A percentile compares a stretch with the other conserved stretches of the same genome.
These are phyloP conservation scores for Lethrus apterus DNA, from an alignment of 1,140 invertebrate species.

Conservation along the genomic window DNA sequence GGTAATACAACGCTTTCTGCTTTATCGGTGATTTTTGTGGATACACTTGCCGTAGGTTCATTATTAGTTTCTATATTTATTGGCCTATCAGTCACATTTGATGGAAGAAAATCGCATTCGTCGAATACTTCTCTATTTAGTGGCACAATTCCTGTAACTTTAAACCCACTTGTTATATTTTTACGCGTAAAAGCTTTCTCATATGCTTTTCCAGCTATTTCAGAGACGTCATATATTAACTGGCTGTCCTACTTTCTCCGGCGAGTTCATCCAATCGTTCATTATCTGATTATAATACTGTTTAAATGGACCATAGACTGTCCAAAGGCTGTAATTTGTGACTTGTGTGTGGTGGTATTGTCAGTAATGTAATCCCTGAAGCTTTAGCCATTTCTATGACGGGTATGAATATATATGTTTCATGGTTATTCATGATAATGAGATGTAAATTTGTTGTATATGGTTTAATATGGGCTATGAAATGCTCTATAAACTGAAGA, in stretches of 20 bases:
- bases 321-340: constrained; percentile 10
- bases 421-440: constrained; percentile 12
- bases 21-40: background rate
- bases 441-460: constrained; percentile 15
- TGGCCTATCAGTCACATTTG: constrained; percentile 11
- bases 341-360: constrained; percentile 11
- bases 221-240: constrained; percentile 13
- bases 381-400: background rate
- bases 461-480: constrained; percentile 28
- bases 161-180: constrained; percentile 12
- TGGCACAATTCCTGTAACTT: background rate
- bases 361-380: constrained; percentile 3
- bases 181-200: background rate
- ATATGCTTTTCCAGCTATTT: constrained; percentile 10
- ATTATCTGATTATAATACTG: constrained; percentile 7
- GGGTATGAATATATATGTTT: constrained; percentile 2
- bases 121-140: constrained; percentile 11
- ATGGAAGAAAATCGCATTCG: constrained; percentile 10
- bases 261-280: constrained; percentile 6
- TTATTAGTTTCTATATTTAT: background rate
- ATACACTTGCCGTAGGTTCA: background rate
- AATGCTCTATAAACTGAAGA: constrained; percentile 36
- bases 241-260: constrained; percentile 1
- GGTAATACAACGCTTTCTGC: background rate
- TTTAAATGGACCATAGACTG: constrained; percentile 16